A percentile compares a stretch with the other conserved stretches of the same genome.
Conservation (phyloP, 2,797 vertebrate genomes). For the Etheostoma perlongum region DNA sequence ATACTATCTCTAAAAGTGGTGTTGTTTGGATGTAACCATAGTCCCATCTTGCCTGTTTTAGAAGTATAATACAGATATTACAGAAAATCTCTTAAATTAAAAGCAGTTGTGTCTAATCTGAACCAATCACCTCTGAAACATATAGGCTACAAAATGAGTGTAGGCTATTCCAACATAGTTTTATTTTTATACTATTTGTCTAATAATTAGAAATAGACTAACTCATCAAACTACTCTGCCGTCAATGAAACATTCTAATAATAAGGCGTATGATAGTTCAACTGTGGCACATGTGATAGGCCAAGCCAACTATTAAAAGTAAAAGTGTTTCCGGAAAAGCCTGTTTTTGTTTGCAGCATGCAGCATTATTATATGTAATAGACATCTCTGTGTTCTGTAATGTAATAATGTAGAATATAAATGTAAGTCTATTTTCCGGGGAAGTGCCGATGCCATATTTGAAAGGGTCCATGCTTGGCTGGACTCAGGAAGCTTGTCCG, state of each 20-base stretch:
- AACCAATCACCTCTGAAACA: neutral
- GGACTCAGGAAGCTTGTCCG: slow-evolving; percentile 73
- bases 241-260: too few species aligned
- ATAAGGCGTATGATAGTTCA: too few species aligned
- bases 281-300: too few species aligned
- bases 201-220: too few species aligned
- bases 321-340: neutral
- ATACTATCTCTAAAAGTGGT: too few species aligned
- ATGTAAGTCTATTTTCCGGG: slow-evolving; percentile 10
- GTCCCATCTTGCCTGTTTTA: neutral
- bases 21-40: neutral
- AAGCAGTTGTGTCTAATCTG: too few species aligned
- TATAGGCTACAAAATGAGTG: too few species aligned
- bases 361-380: neutral
- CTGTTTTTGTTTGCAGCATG: neutral
- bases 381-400: neutral
- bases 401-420: neutral
- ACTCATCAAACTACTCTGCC: too few species aligned
- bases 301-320: too few species aligned
- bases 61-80: neutral
- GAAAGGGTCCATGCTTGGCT: slow-evolving; percentile 57
- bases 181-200: too few species aligned
- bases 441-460: slow-evolving; percentile 46
- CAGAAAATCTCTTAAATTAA: too few species aligned
- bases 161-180: too few species aligned